Conservation (phyloP, 2,113 vertebrate species). For the Rafetus swinhoei region DNA sequence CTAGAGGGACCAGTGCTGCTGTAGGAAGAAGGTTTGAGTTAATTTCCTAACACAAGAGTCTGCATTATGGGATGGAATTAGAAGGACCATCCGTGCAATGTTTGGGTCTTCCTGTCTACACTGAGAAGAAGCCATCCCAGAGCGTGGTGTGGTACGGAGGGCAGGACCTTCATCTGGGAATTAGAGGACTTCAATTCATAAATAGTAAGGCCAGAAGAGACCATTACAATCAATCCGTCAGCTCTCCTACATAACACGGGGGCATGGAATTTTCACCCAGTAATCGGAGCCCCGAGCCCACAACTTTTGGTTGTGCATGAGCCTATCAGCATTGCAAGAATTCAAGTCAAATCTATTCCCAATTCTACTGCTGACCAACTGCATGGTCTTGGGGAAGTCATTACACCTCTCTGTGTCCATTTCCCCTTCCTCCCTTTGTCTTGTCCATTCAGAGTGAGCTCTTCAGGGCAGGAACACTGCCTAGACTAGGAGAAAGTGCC, state of each 20-base stretch:
- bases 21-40: not conserved
- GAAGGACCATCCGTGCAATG: not conserved
- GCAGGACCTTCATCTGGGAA: not conserved
- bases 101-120: no score
- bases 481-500: not conserved
- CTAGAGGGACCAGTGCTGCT: not conserved
- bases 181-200: not conserved
- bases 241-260: not conserved
- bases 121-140: not conserved
- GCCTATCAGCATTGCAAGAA: not conserved
- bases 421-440: not conserved
- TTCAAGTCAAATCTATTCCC: not conserved
- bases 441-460: not conserved
- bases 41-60: not conserved
- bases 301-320: not conserved
- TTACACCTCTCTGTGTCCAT: not conserved
- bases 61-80: not conserved
- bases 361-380: not conserved
- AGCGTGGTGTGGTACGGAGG: not conserved
- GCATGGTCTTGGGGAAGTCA: not conserved
- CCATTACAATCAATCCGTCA: not conserved
- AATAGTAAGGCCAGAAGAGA: not conserved
- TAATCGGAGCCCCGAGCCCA: not conserved
- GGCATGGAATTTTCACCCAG: not conserved
- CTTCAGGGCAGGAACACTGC: not conserved